phyloP scores from a whole-genome alignment of 2,888 invertebrate species.

The Agrotis ipsilon region DNA sequence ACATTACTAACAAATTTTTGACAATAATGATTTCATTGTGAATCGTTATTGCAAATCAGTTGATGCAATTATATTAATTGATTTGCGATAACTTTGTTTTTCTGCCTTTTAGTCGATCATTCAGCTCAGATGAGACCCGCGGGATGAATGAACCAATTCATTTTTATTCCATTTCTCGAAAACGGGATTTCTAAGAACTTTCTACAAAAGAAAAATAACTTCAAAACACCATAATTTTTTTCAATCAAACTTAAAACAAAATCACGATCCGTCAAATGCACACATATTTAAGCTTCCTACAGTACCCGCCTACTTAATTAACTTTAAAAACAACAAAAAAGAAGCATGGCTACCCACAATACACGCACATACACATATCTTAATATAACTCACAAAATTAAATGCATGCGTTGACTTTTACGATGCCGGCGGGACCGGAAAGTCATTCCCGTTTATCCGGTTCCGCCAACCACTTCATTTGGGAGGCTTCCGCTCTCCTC shows the following conservation, averaged over 20 bases:
- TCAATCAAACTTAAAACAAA: background rate
- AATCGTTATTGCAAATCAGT: no score
- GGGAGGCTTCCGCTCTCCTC: constrained; percentile 68
- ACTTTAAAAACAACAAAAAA: constrained; percentile 47
- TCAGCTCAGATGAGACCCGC: no score
- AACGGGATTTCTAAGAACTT: no score
- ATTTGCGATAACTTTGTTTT: no score
- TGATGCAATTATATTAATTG: no score
- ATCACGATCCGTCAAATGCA: background rate
- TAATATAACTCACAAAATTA: constrained; percentile 81
- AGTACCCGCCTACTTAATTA: constrained; percentile 62
- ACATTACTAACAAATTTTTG: no score
- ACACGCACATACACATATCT: constrained; percentile 38
- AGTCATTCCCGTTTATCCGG: constrained; percentile 83
- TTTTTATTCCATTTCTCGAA: no score
- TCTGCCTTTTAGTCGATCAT: no score
- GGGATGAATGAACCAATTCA: no score
- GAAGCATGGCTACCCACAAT: constrained; percentile 40
- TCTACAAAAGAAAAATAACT: no score
- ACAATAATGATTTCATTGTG: no score
- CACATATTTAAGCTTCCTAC: background rate
- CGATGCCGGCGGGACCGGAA: constrained; percentile 80
- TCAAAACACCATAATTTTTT: background rate
- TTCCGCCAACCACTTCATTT: constrained; percentile 79
- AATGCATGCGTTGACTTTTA: constrained; percentile 87